Percentiles rank a stretch among this genome's conserved stretches.
phyloP scores from a whole-genome alignment of 1,140 invertebrate species.

The Zaprionus nigranus region DNA sequence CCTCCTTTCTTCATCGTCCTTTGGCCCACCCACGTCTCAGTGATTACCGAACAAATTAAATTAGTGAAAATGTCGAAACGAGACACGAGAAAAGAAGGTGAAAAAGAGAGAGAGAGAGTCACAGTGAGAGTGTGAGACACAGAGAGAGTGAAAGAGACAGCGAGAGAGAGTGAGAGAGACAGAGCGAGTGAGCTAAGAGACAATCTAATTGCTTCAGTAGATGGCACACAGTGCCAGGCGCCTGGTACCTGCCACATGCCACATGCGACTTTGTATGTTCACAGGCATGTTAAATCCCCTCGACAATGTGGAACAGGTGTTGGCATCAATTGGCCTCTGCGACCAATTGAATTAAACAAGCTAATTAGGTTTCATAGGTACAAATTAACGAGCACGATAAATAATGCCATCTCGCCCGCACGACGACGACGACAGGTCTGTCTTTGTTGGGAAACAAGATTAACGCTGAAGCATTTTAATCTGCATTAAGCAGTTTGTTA shows the following conservation, averaged over 20 bases:
- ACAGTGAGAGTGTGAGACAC: no score
- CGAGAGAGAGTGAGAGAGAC: not conserved
- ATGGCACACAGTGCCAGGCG: conserved; percentile 1
- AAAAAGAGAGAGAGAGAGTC: not conserved
- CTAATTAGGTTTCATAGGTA: conserved; percentile 71
- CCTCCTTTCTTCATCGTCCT: not conserved
- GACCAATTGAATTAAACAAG: conserved; percentile 61
- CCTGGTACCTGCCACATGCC: conserved; percentile 7
- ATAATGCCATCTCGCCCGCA: not conserved
- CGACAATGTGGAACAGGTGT: conserved; percentile 36
- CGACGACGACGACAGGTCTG: not conserved
- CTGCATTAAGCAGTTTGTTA: not conserved
- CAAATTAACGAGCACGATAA: conserved; percentile 21
- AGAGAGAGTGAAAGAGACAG: not conserved
- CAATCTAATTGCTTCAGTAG: conserved; percentile 65
- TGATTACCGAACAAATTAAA: conserved; percentile 78
- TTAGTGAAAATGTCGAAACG: conserved; percentile 71
- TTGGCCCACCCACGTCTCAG: conserved; percentile 31
- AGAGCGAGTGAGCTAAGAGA: conserved; percentile 28
- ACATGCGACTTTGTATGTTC: conserved; percentile 26
- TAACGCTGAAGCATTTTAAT: not conserved
- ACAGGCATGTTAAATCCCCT: conserved; percentile 19
- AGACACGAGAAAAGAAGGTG: conserved; percentile 46
- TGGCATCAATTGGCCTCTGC: conserved; percentile 43
- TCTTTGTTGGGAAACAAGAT: not conserved